Evolutionary conservation across 2,888 invertebrate genomes (phyloP), one percentile per base, ranked within the genome.

Genomic region (Rotaria socialis): DNA sequence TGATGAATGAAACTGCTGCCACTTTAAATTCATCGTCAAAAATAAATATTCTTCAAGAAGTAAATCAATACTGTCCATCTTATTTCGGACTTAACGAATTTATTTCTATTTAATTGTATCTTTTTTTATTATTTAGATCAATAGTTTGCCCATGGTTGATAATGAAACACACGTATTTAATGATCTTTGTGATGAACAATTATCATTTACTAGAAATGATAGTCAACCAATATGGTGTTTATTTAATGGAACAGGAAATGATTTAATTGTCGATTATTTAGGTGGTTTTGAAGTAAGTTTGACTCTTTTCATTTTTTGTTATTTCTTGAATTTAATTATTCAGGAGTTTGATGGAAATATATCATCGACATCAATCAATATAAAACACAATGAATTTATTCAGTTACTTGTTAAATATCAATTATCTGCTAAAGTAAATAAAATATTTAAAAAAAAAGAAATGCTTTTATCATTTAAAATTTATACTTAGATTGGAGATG

Each of bases 261-360:
- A 80, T 8, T 14, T 80, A n/a, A 22, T 14, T 1, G n/a, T 80
- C n/a, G n/a, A 80, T n/a, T 0, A n/a, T 47, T 80, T 47, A 47
- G 47, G 47, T 80, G 80, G 80, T n/a, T 22, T 80, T 47, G 80
- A 80, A n/a, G 80, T 80, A 80, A n/a, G 24, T 47, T 35, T 35
- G 35, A 35, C 35, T 35, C 35, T 35, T 35, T 35, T 47, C 22
- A 55, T 4, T 50, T 8, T 8, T 22, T 75, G 24, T 1, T 75
- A 8, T 43, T 35, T 35, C 35, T 35, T 2, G 2, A 35, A 35
- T 35, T 35, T 35, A 35, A 35, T 35, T 35, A 35, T 80, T 47
- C 16, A 14, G 14, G 19, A 80, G 80, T 47, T 80, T 80, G 80
- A 2, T 47, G 10, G 47, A 7, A 47, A 47, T 24, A 43, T 2